A percentile compares a stretch with the other conserved stretches of the same genome.
Conservation (phyloP, 2,888 invertebrate species). For the Campopleginae sp. region DNA sequence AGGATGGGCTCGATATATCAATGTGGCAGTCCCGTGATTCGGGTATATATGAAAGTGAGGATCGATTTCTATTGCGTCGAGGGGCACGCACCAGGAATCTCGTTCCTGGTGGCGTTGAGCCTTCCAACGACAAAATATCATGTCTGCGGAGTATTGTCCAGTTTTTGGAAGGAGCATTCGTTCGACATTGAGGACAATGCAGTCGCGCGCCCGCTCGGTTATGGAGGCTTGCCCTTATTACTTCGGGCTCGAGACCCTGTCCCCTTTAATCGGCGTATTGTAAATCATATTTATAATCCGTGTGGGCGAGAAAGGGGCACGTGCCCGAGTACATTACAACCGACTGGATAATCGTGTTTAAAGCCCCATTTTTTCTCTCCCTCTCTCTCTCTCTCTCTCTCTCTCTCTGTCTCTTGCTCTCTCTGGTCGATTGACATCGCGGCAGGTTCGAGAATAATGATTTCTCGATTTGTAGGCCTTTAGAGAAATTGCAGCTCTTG, state of each 20-base stretch:
- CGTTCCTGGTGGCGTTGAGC: conserved; percentile 37
- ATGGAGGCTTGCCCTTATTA: conserved; percentile 65
- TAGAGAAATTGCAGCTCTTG: not conserved
- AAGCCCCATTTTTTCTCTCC: conserved; percentile 72
- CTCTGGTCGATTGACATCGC: not conserved
- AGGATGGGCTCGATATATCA: conserved; percentile 59
- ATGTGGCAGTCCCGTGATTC: conserved; percentile 63
- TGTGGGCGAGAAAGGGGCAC: conserved; percentile 81
- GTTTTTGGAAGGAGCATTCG: conserved; percentile 44
- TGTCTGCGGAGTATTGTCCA: conserved; percentile 62
- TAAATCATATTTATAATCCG: conserved; percentile 84
- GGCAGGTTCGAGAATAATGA: not conserved
- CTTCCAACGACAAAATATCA: conserved; percentile 54
- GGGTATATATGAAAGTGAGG: conserved; percentile 40
- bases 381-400: no score
- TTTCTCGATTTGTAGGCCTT: conserved; percentile 6
- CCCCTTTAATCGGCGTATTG: conserved; percentile 46
- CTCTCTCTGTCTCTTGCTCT: no score
- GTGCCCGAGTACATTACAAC: conserved; percentile 78
- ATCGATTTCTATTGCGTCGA: conserved; percentile 53
- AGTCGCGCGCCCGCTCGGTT: conserved; percentile 31
- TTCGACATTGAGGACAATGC: conserved; percentile 49
- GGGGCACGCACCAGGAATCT: conserved; percentile 54
- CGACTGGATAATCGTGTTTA: conserved; percentile 79
- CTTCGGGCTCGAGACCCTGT: conserved; percentile 18